A percentile compares a stretch with the other conserved stretches of the same genome.
These are phyloP conservation scores for Sarcoramphus papa DNA, from an alignment of 2,797 vertebrate genomes.

Conservation along the genomic window DNA sequence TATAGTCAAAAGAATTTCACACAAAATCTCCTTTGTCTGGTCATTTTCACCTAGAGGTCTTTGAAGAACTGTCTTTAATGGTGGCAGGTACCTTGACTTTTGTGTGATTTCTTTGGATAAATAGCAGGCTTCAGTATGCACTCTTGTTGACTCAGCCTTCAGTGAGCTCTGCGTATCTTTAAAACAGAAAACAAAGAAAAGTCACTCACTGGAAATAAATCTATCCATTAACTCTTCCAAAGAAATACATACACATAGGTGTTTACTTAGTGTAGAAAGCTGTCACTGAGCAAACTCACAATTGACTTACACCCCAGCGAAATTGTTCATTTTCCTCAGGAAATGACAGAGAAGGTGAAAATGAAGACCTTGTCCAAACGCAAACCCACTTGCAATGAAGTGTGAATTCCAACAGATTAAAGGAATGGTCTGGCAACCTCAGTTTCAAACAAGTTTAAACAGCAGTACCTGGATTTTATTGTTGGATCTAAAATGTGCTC, in stretches of 20 bases:
- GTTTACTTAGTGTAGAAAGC: background rate
- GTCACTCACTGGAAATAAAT: background rate
- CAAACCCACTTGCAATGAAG: slow-evolving; percentile 34
- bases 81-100: background rate
- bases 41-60: background rate
- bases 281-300: background rate
- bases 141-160: background rate
- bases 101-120: background rate
- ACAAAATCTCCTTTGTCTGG: background rate
- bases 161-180: background rate
- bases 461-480: background rate
- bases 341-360: slow-evolving; percentile 49
- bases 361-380: slow-evolving; percentile 34
- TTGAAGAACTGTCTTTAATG: background rate
- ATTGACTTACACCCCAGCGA: background rate
- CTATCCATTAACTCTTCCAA: background rate
- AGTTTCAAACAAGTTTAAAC: slow-evolving; percentile 6
- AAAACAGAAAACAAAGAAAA: background rate
- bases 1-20: background rate
- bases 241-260: background rate
- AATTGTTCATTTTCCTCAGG: slow-evolving; percentile 40
- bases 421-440: slow-evolving; percentile 15
- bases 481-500: slow-evolving; percentile 12
- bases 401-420: slow-evolving; percentile 34
- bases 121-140: background rate